These are phyloP conservation scores for Xenops minutus DNA, from an alignment of 2,797 vertebrate genomes.

Conservation along the genomic window DNA sequence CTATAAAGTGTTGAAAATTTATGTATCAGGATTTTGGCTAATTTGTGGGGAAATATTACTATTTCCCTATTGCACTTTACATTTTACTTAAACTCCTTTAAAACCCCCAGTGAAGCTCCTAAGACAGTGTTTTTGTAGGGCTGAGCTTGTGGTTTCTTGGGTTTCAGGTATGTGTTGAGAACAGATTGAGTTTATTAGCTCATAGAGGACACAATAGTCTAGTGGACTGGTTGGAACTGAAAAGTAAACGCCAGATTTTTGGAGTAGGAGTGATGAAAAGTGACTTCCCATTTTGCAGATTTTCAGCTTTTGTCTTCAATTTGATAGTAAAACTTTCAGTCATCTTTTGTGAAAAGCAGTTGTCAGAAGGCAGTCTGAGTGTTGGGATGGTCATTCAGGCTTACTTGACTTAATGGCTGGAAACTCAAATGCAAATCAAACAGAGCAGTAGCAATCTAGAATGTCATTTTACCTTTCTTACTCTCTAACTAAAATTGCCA, in stretches of 20 bases:
- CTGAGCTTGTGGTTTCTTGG: neutral
- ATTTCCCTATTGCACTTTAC: neutral
- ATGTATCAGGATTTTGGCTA: neutral
- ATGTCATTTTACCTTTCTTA: neutral
- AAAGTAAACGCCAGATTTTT: neutral
- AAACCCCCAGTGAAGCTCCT: rapidly evolving
- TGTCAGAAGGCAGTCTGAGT: neutral
- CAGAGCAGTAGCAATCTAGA: neutral
- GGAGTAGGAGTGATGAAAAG: neutral
- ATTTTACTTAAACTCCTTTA: neutral
- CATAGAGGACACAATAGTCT: neutral
- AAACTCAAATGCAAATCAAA: neutral
- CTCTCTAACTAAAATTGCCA: neutral
- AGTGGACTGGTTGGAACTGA: neutral
- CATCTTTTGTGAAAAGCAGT: neutral
- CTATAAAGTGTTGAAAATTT: neutral
- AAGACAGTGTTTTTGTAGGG: neutral
- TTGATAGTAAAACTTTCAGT: neutral
- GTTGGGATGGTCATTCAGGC: neutral
- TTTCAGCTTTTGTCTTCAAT: neutral
- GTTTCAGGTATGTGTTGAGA: neutral
- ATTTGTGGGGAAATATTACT: neutral
- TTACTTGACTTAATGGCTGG: neutral
- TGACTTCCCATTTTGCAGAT: neutral
- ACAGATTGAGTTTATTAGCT: neutral